Percentiles rank a stretch among this genome's conserved stretches.
phyloP scores from a whole-genome alignment of 2,797 vertebrate species.

The Falco biarmicus region DNA sequence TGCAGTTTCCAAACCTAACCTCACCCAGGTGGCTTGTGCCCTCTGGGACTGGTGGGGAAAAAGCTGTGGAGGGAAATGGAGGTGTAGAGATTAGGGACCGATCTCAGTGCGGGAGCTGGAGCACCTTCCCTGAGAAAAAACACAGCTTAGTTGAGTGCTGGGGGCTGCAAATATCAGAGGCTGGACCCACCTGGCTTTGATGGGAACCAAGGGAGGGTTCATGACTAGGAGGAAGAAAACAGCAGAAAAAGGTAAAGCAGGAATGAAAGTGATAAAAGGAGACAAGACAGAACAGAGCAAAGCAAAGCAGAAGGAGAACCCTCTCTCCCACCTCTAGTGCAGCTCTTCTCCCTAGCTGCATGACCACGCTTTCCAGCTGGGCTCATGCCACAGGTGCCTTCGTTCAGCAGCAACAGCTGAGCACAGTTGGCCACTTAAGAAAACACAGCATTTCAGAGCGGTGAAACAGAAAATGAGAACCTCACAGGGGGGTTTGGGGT shows the following conservation, averaged over 20 bases:
- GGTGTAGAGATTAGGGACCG: neutral
- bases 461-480: neutral
- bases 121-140: neutral
- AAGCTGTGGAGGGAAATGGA: neutral
- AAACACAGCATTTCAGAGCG: neutral
- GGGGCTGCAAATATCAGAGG: neutral
- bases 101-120: neutral
- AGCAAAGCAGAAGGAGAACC: neutral
- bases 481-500: accelerated
- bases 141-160: neutral
- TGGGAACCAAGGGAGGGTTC: neutral
- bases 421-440: neutral
- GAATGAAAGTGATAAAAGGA: neutral
- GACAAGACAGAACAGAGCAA: neutral
- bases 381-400: accelerated
- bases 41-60: neutral
- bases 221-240: neutral
- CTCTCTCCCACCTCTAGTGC: neutral
- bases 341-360: neutral
- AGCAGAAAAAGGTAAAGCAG: neutral
- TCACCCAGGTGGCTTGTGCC: neutral
- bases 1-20: neutral
- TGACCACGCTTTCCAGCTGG: neutral
- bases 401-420: accelerated
- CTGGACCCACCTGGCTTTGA: neutral